A percentile compares a stretch with the other conserved stretches of the same genome.
Conservation (phyloP, 2,797 vertebrate species). For the Myotis planiceps region DNA sequence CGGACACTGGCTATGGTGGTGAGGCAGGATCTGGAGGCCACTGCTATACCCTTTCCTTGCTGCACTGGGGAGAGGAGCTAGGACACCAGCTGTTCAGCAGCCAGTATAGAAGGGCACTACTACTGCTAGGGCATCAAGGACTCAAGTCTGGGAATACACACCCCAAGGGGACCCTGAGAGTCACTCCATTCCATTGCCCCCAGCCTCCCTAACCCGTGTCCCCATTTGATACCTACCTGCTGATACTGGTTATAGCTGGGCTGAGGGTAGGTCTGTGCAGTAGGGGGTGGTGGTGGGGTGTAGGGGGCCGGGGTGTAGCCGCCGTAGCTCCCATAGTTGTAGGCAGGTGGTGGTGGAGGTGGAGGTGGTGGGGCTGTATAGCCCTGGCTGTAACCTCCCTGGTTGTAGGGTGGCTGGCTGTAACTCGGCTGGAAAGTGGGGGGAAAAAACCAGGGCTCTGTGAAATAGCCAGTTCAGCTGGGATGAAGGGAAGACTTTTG, state of each 20-base stretch:
- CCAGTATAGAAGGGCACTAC: not conserved
- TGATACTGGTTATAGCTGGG: conserved; percentile 91
- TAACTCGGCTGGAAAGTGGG: conserved; percentile 78
- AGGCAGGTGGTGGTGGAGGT: conserved; percentile 84
- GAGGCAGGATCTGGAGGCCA: not conserved
- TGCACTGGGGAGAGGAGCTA: not conserved
- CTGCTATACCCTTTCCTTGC: not conserved
- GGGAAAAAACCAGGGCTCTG: not conserved
- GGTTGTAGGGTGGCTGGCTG: conserved; percentile 87
- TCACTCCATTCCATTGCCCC: not conserved
- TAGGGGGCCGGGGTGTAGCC: conserved; percentile 87
- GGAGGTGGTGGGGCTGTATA: conserved; percentile 77
- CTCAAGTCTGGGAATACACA: not conserved
- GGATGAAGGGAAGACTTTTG: not conserved
- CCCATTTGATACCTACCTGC: conserved; percentile 86
- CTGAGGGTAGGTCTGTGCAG: conserved; percentile 90
- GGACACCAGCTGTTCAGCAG: not conserved
- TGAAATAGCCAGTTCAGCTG: not conserved
- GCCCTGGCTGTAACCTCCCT: conserved; percentile 91
- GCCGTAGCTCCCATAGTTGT: conserved; percentile 92
- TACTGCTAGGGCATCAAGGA: not conserved
- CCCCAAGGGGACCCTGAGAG: not conserved
- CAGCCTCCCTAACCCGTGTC: not conserved
- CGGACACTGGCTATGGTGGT: not conserved
- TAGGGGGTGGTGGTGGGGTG: conserved; percentile 81